Base-by-base conservation (phyloP, 2,888 invertebrate genomes). In the Drosophila formosana region DNA sequence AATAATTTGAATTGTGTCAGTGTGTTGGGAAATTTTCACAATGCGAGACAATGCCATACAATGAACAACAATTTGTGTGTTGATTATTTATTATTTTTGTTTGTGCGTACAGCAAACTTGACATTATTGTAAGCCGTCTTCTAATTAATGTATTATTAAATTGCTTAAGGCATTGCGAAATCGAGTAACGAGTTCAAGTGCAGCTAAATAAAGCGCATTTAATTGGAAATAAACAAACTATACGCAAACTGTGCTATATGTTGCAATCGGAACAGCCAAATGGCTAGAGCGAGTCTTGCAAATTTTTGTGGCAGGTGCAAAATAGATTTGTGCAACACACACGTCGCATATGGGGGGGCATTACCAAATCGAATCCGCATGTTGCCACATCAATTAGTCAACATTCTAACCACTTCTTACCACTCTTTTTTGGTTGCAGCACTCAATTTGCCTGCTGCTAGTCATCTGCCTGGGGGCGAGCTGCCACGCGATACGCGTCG, bases 401-500 rank as follows among this genome's bases (percentile, higher is more conserved):
- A 45, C 41, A 50, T 60, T 60, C 60, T 51, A 52, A 43, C 53
- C 45, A 32, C 26, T 64, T 26, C 32, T 18, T 5, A 11, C 8
- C 43, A 11, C 8, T 47, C 11, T 6, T 4, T 18, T 50, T 47
- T 57, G 37, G 45, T 76, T 68, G 63, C 72, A 60, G 77, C 85
- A 87, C 56, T 80, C 89, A 68, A 67, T 88, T 67, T 85, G 88
- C 73, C 78, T 91, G 76, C 88, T 92, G 75, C 89, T 92, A 83
- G 90, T 91, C 84, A 87, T 85, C 66, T 89, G 91, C 68, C 71
- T 91, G 58, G 77, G 67, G 43, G 70, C 63, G 23, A 46, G 80
- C 53, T 82, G 89, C 91, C 93, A 93, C 50, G 93, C 94, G 78
- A 95, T 95, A 92, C 94, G 93, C 92, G 95, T 95, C 68, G 94